These are phyloP conservation scores for Subanguina moxae DNA, from an alignment of 1,140 invertebrate genomes.

Conservation along the genomic window DNA sequence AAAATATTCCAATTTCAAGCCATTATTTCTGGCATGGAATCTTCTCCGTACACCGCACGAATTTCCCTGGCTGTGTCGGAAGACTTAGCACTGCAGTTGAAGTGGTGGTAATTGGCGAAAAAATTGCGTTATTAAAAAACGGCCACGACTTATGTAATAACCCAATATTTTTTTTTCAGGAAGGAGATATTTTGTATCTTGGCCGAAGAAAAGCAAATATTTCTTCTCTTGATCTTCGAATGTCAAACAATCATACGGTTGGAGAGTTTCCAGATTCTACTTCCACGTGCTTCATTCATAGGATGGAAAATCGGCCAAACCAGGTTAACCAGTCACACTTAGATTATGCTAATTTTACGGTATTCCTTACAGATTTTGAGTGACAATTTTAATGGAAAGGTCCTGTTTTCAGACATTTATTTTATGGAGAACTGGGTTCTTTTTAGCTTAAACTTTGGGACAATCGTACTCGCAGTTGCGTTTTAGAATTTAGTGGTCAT, in stretches of 20 bases:
- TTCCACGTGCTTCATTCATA: constrained; percentile 23
- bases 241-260: constrained; percentile 15
- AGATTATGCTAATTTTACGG: too few species aligned
- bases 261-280: constrained; percentile 21
- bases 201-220: constrained; percentile 22
- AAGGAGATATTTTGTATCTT: constrained; percentile 22
- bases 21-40: too few species aligned
- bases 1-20: too few species aligned
- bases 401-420: too few species aligned
- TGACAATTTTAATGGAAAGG: constrained; percentile 35
- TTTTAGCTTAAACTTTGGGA: constrained; percentile 28
- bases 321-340: too few species aligned
- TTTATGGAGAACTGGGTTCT: neutral
- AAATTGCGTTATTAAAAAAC: too few species aligned
- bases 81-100: too few species aligned
- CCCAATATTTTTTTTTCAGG: constrained; percentile 3
- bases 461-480: constrained; percentile 4
- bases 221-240: constrained; percentile 23
- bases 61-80: too few species aligned
- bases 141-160: too few species aligned
- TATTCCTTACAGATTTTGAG: constrained; percentile 2
- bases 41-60: too few species aligned
- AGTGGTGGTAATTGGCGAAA: too few species aligned
- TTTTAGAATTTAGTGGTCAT: constrained; percentile 12
- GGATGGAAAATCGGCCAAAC: constrained; percentile 15